Evolutionary conservation across 2,797 vertebrate species (phyloP), one percentile per base, ranked within the genome.

Genomic region (Mormyrops attenuatus): DNA sequence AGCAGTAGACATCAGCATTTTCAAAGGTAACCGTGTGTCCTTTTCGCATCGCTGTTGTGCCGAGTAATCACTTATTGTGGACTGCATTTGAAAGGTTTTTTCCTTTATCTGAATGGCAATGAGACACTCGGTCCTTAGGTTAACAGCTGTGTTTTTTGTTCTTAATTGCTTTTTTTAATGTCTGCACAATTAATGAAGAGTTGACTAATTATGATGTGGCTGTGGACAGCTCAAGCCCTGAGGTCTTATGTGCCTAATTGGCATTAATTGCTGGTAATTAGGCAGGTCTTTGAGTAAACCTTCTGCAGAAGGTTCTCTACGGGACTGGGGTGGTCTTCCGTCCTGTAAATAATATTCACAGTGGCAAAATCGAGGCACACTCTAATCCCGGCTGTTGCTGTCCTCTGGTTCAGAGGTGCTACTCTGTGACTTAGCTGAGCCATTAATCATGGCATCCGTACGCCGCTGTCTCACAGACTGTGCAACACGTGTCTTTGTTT

Each of bases 201-300:
- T 93, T 92, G 94, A 95, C 91, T 95, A 92, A 88, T 89, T 57
- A 92, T 94, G 94, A 94, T 95, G 94, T 93, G 95, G 95, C 92
- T 90, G 87, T 91, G 92, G 92, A 89, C 91, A 93, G 90, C 89
- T 92, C 91, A 90, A 90, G 90, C 90, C 94, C 93, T 90, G 93
- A 93, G 91, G 91, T 89, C 91, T 92, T 93, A 91, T 92, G 93
- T 88, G 90, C 92, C 92, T 93, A 93, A 93, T 92, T 91, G 94
- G 94, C 94, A 93, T 95, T 95, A 96, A 95, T 95, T 96, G 94
- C 91, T 90, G 47, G 88, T 92, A 92, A 93, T 96, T 95, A 94
- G 93, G 93, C 93, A 93, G 92, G 90, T 92, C 90, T 95, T 91
- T 93, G 92, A 91, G 93, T 93, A 93, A 94, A 92, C 92, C 93